Evolutionary conservation across 2,113 vertebrate species (phyloP).

Genomic region (Dolichallabes microphthalmus): DNA sequence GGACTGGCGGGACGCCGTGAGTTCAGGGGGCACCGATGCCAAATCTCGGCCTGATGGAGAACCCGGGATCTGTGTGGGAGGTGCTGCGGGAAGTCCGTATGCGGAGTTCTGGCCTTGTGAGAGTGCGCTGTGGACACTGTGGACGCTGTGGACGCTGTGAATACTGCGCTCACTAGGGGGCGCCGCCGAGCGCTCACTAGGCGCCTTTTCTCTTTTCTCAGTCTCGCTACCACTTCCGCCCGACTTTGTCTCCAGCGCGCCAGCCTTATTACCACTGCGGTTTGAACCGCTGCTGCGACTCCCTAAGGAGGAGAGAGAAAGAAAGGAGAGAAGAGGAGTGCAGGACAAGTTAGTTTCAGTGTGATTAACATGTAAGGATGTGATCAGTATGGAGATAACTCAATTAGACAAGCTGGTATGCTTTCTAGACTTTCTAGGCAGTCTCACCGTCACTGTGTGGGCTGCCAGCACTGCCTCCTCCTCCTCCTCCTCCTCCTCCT

Average conservation of each 20-base stretch:
- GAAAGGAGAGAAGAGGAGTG: background rate
- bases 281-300: slow-evolving; percentile 90
- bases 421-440: background rate
- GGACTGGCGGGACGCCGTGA: slow-evolving; percentile 89
- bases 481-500: slow-evolving; percentile 76
- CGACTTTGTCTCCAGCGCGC: slow-evolving; percentile 66
- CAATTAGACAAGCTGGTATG: background rate
- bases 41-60: slow-evolving; percentile 78
- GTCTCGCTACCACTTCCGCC: slow-evolving; percentile 83
- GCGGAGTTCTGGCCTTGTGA: slow-evolving; percentile 73
- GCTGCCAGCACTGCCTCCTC: slow-evolving; percentile 77
- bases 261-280: slow-evolving; percentile 79
- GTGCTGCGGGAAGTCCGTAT: slow-evolving; percentile 66
- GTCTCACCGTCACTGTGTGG: slow-evolving; percentile 84
- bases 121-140: slow-evolving; percentile 68
- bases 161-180: slow-evolving; percentile 70
- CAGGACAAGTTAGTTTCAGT: background rate
- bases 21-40: slow-evolving; percentile 84
- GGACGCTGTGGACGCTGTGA: slow-evolving; percentile 27
- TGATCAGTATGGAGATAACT: background rate
- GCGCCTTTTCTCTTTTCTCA: slow-evolving; percentile 72
- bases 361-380: background rate
- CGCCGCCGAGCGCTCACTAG: slow-evolving; percentile 73
- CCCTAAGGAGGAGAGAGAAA: slow-evolving; percentile 66
- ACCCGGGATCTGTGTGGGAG: slow-evolving; percentile 67